Base-by-base conservation (phyloP, 2,797 vertebrate species). In the Xiphorhynchus erythropygius region DNA sequence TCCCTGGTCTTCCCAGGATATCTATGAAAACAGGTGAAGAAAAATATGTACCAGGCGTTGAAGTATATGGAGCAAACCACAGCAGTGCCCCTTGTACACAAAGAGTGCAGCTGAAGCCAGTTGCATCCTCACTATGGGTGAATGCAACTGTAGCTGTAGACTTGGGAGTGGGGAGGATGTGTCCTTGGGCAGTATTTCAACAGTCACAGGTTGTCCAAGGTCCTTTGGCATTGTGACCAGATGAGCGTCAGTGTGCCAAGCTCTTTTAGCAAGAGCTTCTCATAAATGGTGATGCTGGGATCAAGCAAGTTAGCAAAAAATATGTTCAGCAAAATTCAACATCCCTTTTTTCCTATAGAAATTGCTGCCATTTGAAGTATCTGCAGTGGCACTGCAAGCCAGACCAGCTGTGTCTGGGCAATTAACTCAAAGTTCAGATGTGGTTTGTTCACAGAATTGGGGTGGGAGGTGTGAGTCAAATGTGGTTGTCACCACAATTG, bases 341-440 rank as follows among this genome's bases (percentile, higher is more conserved):
- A 79, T 74, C 56, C 16, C 52, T 39, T 90, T 87, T 78, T 80
- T 80, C 60, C 63, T 90, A 16, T 19, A 83, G 75, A 87, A 85
- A 93, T 83, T 68, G 27, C 30, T 9, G 3, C 22, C 52, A 60
- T 68, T 44, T 84, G 63, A 94, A 93, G 68, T 68, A 64, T 44
- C 77, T 3, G 5, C 74, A 87, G 71, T 73, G 50, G 44, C 68
- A 83, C 52, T 67, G 67, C 59, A 69, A 89, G 74, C 90, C 92
- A 94, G 92, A 69, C 74, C 94, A 95, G 86, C 86, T 94, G 93
- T 71, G 87, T 73, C 85, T 88, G 85, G n/a, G 53, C 84, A 68
- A 95, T 90, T 82, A 83, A 42, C 44, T 64, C 64, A 16, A 67
- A 76, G 81, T 88, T 92, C 88, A 94, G 44, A 84, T 84, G 56